Conservation (phyloP, 2,888 invertebrate genomes). For the Hydrotaea diabolus region DNA sequence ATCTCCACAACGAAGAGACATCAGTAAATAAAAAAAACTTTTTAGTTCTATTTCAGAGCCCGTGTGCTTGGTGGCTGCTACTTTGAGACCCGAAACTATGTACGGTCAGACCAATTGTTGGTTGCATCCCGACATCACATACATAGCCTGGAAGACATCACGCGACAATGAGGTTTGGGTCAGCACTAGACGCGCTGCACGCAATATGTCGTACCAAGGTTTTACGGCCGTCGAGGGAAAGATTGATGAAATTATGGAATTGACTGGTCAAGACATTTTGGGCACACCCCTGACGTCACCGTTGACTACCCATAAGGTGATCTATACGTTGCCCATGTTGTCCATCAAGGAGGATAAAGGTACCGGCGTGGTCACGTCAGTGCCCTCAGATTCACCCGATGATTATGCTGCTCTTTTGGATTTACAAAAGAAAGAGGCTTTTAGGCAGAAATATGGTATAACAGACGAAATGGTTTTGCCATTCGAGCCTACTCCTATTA, state of each 20-base stretch:
- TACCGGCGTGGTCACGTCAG: conserved; percentile 98
- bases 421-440: conserved; percentile 95
- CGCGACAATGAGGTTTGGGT: conserved; percentile 90
- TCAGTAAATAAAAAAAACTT: too few relatives aligned
- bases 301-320: conserved; percentile 88
- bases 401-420: conserved; percentile 98
- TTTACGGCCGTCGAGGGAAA: conserved; percentile 91
- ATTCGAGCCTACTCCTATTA: conserved; percentile 89
- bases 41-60: conserved; percentile 73
- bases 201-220: conserved; percentile 97
- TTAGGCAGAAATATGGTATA: conserved; percentile 95
- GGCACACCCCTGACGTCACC: conserved; percentile 93
- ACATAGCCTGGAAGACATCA: conserved; percentile 91
- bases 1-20: too few relatives aligned
- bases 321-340: conserved; percentile 98
- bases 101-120: conserved; percentile 99
- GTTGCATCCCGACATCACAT: conserved; percentile 96
- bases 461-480: conserved; percentile 84
- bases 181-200: conserved; percentile 92
- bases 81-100: conserved; percentile 99
- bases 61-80: conserved; percentile 92
- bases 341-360: conserved; percentile 99
- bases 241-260: conserved; percentile 85
- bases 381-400: conserved; percentile 99
- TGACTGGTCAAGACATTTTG: conserved; percentile 89